Evolutionary conservation across 2,113 vertebrate genomes (phyloP), one percentile per base, ranked within the genome.

Genomic region (Brachyistius frenatus): DNA sequence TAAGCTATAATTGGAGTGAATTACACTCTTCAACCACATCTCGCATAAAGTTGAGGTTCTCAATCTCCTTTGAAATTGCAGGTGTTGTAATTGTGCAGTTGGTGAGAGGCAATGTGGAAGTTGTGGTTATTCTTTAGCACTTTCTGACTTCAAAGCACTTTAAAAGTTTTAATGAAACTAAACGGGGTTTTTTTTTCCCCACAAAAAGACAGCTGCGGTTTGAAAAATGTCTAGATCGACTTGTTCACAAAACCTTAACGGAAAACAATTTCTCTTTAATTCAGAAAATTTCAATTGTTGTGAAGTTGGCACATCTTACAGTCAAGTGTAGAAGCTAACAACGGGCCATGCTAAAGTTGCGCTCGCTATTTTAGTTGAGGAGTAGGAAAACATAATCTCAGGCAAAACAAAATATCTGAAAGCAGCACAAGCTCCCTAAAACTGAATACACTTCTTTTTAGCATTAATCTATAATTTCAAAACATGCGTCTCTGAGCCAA

Each of bases 1-100:
- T 56, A 53, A 66, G 5, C 44, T 69, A 13, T 86, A 68, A 77
- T 87, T 75, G 33, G 53, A 9, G 23, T 61, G 54, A 79, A 76
- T 82, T 50, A 66, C 56, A 69, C 15, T 63, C 60, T 78, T 61
- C 58, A 61, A 46, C 16, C 35, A 66, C 36, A 41, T 64, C 31
- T 77, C 32, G 53, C 32, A 23, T 32, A 56, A 55, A 53, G 31
- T 54, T 32, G n/a, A 58, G 32, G 53, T 53, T 57, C 5, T 67
- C 5, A 14, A 5, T 58, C 7, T 61, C 13, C 10, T 79, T 52
- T 73, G 30, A 77, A 76, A 65, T 65, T 16, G 3, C 63, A 55
- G 41, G 50, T 56, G 58, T 2, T 44, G 6, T 61, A 76, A 73
- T 61, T 75, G 55, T 44, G 65, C 39, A 53, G 61, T 35, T 8